Base-by-base conservation (phyloP, 2,113 vertebrate genomes). In the Chloropsis hardwickii region DNA sequence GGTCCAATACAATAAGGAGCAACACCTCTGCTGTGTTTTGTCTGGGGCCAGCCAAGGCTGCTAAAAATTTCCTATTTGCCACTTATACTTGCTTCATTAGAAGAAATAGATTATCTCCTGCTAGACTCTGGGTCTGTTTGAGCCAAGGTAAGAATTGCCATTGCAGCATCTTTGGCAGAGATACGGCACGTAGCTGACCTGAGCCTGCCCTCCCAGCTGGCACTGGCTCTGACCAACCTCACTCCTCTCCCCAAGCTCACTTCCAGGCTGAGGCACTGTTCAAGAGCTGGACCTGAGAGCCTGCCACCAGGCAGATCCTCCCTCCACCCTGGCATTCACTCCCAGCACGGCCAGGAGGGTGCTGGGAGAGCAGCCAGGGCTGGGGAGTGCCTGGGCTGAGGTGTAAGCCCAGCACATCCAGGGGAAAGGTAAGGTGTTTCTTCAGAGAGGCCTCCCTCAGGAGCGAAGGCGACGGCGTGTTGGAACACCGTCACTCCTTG, bases 181-280 rank as follows among this genome's bases (percentile, higher is more conserved):
- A 21, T 37, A 2, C 0, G 0, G 39, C 77, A 28, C 0, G 0
- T 3, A 64, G 33, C 33, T 0, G 0, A 53, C 0, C 1, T 7
- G n/a, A 92, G 66, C 60, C 61, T 60, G 78, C 44, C 48, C 40
- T 54, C 16, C 27, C 44, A 44, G 69, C 70, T 4, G 1, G 39
- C 84, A 86, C n/a, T 56, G 17, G 74, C 82, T 88, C 79, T 11
- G 3, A 16, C 18, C 47, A 22, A 62, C 48, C 57, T 50, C 58
- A 11, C 73, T 80, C 17, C 67, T 61, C 40, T 47, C 82, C 10
- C 33, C 45, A 35, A 54, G 33, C 61, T 83, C 40, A 28, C 53
- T 35, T 28, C 80, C 56, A 27, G 45, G 40, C 16, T 37, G 37
- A 17, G 33, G 13, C 57, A 64, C n/a, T 0, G 6, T 50, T 88